Evolutionary conservation across 1,140 invertebrate species (phyloP).

Genomic region (Drosophila azteca): DNA sequence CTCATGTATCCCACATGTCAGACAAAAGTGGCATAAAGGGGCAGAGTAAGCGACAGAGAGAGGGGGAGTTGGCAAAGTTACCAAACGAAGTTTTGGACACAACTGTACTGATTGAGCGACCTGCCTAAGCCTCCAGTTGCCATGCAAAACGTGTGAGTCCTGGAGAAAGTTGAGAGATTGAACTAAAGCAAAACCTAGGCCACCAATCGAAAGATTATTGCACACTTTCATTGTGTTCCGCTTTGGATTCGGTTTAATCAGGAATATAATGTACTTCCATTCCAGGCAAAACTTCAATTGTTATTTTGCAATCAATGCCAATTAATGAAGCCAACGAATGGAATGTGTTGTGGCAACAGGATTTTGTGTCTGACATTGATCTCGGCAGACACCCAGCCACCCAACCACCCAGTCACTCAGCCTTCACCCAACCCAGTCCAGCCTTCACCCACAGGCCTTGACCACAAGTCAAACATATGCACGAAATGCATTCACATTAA

Average conservation of each 20-base stretch:
- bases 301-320: conserved; percentile 78
- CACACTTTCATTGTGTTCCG: too few relatives aligned
- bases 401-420: too few relatives aligned
- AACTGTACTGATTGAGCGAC: conserved; percentile 23
- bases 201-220: too few relatives aligned
- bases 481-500: conserved; percentile 28
- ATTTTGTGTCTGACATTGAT: conserved; percentile 57
- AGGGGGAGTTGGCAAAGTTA: conserved; percentile 7
- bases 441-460: neutral
- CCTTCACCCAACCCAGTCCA: too few relatives aligned
- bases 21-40: neutral
- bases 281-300: conserved; percentile 63
- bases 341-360: conserved; percentile 63
- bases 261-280: too few relatives aligned
- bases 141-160: too few relatives aligned
- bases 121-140: too few relatives aligned
- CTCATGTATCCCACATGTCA: conserved; percentile 25
- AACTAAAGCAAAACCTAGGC: too few relatives aligned
- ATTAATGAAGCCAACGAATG: conserved; percentile 55
- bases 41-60: too few relatives aligned
- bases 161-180: too few relatives aligned
- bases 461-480: conserved; percentile 43
- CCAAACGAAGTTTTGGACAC: neutral
- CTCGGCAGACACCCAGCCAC: conserved; percentile 17
- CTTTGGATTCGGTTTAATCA: too few relatives aligned